A percentile compares a stretch with the other conserved stretches of the same genome.
These are phyloP conservation scores for Urosaurus nigricauda DNA, from an alignment of 2,797 vertebrate genomes.

Conservation along the genomic window DNA sequence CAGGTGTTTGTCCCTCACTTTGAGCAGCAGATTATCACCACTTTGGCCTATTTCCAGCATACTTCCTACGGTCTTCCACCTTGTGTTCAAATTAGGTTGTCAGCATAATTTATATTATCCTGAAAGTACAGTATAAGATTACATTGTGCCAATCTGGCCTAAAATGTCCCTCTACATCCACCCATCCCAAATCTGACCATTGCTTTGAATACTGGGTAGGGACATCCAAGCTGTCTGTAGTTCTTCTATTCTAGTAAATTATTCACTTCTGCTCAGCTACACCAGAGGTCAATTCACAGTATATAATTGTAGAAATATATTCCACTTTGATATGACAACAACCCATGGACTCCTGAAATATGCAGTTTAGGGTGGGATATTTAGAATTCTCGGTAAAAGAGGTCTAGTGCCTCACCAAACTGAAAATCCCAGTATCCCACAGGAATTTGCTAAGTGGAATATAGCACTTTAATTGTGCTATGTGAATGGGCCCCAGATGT, in stretches of 20 bases:
- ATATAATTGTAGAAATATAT: no score
- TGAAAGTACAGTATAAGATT: conserved; percentile 20
- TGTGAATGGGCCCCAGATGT: no score
- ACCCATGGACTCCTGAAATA: no score
- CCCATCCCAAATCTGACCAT: no score
- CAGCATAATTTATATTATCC: conserved; percentile 29
- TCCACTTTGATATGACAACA: no score
- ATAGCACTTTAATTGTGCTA: no score
- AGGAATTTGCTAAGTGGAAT: no score
- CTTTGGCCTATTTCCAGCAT: conserved; percentile 27
- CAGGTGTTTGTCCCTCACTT: conserved; percentile 44
- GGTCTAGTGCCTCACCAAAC: no score
- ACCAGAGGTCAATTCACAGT: no score
- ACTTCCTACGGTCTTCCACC: conserved; percentile 30
- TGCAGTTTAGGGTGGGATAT: no score
- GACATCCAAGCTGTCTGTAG: background rate
- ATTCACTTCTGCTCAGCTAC: background rate
- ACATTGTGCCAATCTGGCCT: background rate
- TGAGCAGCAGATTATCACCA: conserved; percentile 23
- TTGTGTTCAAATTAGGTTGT: conserved; percentile 34
- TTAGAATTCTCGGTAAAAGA: no score
- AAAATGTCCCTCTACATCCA: background rate
- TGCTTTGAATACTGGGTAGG: background rate
- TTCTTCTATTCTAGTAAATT: background rate
- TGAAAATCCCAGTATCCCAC: no score